phyloP scores from a whole-genome alignment of 2,888 invertebrate genomes.

The Megamerina dolium region DNA sequence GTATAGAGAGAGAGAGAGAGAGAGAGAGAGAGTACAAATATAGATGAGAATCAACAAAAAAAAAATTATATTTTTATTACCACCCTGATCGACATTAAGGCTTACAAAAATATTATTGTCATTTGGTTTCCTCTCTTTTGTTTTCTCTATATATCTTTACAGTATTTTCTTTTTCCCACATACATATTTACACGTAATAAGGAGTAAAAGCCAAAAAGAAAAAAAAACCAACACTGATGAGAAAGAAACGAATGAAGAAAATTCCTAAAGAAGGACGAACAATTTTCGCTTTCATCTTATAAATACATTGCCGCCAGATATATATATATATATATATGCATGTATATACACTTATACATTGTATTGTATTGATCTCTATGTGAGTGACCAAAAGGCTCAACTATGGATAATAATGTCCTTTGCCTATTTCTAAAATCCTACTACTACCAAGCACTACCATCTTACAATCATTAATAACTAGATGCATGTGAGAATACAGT shows the following conservation, averaged over 20 bases:
- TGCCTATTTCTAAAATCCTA: too few relatives aligned
- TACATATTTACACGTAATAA: not conserved
- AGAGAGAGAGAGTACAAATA: too few relatives aligned
- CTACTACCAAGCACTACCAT: not conserved
- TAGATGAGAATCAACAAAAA: not conserved
- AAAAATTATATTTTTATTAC: slow-evolving; percentile 10
- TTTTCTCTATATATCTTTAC: too few relatives aligned
- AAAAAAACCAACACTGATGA: too few relatives aligned
- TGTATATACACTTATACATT: not conserved
- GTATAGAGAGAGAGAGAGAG: too few relatives aligned
- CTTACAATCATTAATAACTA: too few relatives aligned
- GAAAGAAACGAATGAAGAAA: too few relatives aligned
- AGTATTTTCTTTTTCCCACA: too few relatives aligned
- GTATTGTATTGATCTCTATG: too few relatives aligned
- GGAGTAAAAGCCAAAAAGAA: not conserved
- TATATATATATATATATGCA: not conserved
- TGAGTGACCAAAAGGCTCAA: not conserved
- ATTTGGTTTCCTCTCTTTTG: not conserved
- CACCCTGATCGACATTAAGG: slow-evolving; percentile 24
- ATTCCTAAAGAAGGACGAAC: too few relatives aligned
- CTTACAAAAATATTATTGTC: slow-evolving; percentile 15
- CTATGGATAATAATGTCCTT: too few relatives aligned
- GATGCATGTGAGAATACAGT: too few relatives aligned
- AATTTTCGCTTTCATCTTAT: not conserved
- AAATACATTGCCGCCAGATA: not conserved